These are phyloP conservation scores for Morpho achilles DNA, from an alignment of 2,888 invertebrate species.

Conservation along the genomic window DNA sequence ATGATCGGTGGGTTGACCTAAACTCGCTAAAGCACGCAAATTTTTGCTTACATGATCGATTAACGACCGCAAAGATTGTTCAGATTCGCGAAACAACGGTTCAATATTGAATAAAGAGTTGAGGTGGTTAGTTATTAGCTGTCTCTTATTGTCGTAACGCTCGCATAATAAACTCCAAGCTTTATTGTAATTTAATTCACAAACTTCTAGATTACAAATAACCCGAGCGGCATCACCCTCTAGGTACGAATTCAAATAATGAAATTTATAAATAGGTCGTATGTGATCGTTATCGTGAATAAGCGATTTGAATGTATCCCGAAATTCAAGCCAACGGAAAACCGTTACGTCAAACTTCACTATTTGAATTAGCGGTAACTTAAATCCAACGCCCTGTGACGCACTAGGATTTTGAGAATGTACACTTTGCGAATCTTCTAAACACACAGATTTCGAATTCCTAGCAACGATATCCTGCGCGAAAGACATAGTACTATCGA, in stretches of 20 bases:
- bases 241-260: conserved; percentile 23
- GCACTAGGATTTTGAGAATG: neutral
- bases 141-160: conserved; percentile 23
- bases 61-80: conserved; percentile 21
- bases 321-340: conserved; percentile 4
- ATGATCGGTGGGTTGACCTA: conserved; percentile 25
- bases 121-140: conserved; percentile 23
- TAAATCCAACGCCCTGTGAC: neutral
- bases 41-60: conserved; percentile 29
- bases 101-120: conserved; percentile 20
- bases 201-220: conserved; percentile 16
- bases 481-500: neutral
- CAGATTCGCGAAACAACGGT: conserved; percentile 19
- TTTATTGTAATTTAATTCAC: conserved; percentile 14
- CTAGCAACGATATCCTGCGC: neutral
- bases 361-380: neutral
- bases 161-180: conserved; percentile 6
- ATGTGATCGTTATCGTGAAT: conserved; percentile 11
- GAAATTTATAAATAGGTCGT: conserved; percentile 21
- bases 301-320: conserved; percentile 2
- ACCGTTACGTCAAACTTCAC: neutral
- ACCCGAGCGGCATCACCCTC: conserved; percentile 20
- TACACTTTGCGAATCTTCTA: neutral
- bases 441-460: neutral
- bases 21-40: conserved; percentile 23